Percentiles rank a stretch among this genome's conserved stretches.
Conservation (phyloP, 2,113 vertebrate genomes). For the Periophthalmodon schlosseri region DNA sequence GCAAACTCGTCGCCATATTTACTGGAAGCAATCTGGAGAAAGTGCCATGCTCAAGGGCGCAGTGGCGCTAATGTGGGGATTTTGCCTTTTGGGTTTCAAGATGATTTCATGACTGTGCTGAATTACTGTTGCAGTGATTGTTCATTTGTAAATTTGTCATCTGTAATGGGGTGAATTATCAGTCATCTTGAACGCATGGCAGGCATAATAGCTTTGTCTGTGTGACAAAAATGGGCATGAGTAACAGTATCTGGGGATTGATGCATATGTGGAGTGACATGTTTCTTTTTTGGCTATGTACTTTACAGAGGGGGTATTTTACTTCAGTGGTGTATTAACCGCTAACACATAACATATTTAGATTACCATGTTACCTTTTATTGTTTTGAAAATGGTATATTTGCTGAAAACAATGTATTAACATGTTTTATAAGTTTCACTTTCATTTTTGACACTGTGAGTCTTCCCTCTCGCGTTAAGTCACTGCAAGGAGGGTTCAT, state of each 20-base stretch:
- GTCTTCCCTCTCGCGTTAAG: too few species aligned
- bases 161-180: slow-evolving; percentile 10
- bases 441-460: too few species aligned
- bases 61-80: slow-evolving; percentile 39
- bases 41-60: slow-evolving; percentile 66
- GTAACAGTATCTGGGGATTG: slow-evolving; percentile 56
- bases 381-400: too few species aligned
- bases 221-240: too few species aligned
- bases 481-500: too few species aligned
- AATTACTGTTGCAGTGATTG: slow-evolving; percentile 21
- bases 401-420: too few species aligned
- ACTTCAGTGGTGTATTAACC: too few species aligned
- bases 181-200: slow-evolving; percentile 5
- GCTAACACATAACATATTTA: too few species aligned
- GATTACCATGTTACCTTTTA: too few species aligned
- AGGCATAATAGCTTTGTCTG: slow-evolving; percentile 27
- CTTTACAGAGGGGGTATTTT: too few species aligned
- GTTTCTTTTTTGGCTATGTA: background rate
- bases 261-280: slow-evolving; percentile 76
- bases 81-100: slow-evolving; percentile 45
- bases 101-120: slow-evolving; percentile 32
- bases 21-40: slow-evolving; percentile 63
- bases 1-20: slow-evolving; percentile 59
- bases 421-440: too few species aligned
- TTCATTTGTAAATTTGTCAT: slow-evolving; percentile 44